Conservation (phyloP, 2,113 vertebrate species). For the Cololabis saira region DNA sequence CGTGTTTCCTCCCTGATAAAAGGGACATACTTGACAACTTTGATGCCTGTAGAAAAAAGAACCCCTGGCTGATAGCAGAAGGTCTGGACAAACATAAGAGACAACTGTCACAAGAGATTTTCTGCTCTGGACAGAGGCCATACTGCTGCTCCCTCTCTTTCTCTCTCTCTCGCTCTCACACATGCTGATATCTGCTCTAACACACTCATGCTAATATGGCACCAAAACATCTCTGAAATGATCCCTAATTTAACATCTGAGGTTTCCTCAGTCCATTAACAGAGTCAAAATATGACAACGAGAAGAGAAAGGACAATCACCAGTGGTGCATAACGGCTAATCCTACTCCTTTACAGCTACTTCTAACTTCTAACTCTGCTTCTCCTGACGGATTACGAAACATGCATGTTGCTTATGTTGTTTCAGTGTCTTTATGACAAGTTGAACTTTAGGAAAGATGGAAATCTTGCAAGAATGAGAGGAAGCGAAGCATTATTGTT, state of each 20-base stretch:
- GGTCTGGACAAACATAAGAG: slow-evolving; percentile 61
- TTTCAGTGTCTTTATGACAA: too few species aligned
- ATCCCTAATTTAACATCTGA: neutral
- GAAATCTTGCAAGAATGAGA: too few species aligned
- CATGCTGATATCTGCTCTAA: slow-evolving; percentile 14
- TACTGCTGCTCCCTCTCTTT: slow-evolving; percentile 2
- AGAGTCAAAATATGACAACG: neutral
- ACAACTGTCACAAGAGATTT: slow-evolving; percentile 56
- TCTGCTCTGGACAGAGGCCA: slow-evolving; percentile 43
- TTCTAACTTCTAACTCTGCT: too few species aligned
- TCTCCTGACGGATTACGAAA: too few species aligned
- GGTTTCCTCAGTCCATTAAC: neutral
- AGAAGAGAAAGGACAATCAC: neutral
- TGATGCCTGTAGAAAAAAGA: slow-evolving; percentile 33
- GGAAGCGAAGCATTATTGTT: too few species aligned
- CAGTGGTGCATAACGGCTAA: neutral
- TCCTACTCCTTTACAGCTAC: neutral
- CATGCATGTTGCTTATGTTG: too few species aligned
- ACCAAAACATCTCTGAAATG: neutral
- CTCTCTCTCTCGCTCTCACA: neutral
- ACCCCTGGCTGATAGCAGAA: slow-evolving; percentile 36
- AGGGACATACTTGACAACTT: slow-evolving; percentile 56
- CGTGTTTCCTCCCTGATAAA: slow-evolving; percentile 65
- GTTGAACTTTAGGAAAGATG: too few species aligned
- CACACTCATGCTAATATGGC: slow-evolving; percentile 1